Evolutionary conservation across 2,797 vertebrate species (phyloP).

Genomic region (Taenioides sp.): DNA sequence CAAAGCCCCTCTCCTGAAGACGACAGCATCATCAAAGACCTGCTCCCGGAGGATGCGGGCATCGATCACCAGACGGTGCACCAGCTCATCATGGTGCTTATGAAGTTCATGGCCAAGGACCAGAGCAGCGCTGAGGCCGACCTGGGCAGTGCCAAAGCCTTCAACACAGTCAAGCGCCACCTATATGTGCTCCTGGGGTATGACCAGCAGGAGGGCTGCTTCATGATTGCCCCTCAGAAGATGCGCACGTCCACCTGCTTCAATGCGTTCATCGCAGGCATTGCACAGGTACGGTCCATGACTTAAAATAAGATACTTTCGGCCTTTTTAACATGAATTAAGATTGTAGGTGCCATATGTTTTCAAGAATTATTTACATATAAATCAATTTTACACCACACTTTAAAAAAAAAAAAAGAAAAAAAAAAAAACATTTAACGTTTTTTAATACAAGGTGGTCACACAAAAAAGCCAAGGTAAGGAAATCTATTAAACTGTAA

Average conservation of each 20-base stretch:
- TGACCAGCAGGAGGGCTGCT: conserved; percentile 97
- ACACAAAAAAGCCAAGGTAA: too few relatives aligned
- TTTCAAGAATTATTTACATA: too few relatives aligned
- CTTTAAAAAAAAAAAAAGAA: too few relatives aligned
- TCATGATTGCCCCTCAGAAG: conserved; percentile 98
- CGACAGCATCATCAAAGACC: conserved; percentile 89
- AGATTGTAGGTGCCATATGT: not conserved
- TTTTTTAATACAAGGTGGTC: not conserved
- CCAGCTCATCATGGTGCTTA: conserved; percentile 96
- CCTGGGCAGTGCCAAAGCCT: conserved; percentile 96
- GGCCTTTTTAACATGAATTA: not conserved
- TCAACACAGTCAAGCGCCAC: conserved; percentile 97
- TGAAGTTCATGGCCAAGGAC: conserved; percentile 99
- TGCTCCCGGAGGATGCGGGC: conserved; percentile 93
- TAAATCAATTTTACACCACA: too few relatives aligned
- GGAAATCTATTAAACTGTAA: not conserved
- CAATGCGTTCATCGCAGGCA: conserved; percentile 96
- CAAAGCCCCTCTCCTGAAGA: conserved; percentile 91
- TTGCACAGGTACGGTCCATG: conserved; percentile 84
- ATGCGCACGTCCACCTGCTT: conserved; percentile 98
- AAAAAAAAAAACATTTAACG: too few relatives aligned
- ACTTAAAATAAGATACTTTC: not conserved
- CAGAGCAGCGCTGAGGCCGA: conserved; percentile 94
- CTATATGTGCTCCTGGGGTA: conserved; percentile 94
- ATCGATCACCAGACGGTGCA: conserved; percentile 99